phyloP scores from a whole-genome alignment of 2,888 invertebrate genomes.

The Hymenopus coronatus region DNA sequence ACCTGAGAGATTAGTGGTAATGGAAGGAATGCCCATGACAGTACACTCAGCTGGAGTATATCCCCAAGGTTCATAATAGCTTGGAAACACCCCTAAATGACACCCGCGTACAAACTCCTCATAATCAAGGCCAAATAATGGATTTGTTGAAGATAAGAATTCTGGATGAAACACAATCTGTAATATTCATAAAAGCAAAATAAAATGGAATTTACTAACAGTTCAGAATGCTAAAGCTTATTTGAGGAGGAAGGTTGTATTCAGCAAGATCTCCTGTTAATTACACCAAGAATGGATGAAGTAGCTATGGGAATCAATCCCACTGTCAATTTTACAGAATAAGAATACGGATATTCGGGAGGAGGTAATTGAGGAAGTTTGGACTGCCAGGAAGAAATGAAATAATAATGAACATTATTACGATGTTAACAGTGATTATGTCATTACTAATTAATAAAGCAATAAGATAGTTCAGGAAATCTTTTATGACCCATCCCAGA shows the following conservation, averaged over 20 bases:
- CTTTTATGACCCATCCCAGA: no score
- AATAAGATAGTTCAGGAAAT: no score
- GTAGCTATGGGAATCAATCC: neutral
- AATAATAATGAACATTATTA: no score
- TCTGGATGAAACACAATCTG: constrained; percentile 98
- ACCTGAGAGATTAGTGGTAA: constrained; percentile 96
- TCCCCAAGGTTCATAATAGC: constrained; percentile 99
- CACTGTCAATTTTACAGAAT: no score
- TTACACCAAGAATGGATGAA: neutral
- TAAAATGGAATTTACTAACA: constrained; percentile 7
- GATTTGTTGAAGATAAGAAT: constrained; percentile 95
- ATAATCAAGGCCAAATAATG: constrained; percentile 95
- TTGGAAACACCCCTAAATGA: constrained; percentile 97
- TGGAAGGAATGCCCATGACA: constrained; percentile 99
- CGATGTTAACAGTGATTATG: no score
- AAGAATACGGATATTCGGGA: no score
- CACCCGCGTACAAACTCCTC: constrained; percentile 99
- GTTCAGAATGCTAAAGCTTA: no score
- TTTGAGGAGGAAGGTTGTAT: neutral
- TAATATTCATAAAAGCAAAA: constrained; percentile 33
- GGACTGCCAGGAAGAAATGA: no score
- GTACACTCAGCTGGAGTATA: constrained; percentile 99
- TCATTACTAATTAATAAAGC: no score
- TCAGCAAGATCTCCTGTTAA: neutral
- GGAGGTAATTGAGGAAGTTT: no score